A percentile compares a stretch with the other conserved stretches of the same genome.
Conservation (phyloP, 1,140 invertebrate species). For the Anastatus disparis region DNA sequence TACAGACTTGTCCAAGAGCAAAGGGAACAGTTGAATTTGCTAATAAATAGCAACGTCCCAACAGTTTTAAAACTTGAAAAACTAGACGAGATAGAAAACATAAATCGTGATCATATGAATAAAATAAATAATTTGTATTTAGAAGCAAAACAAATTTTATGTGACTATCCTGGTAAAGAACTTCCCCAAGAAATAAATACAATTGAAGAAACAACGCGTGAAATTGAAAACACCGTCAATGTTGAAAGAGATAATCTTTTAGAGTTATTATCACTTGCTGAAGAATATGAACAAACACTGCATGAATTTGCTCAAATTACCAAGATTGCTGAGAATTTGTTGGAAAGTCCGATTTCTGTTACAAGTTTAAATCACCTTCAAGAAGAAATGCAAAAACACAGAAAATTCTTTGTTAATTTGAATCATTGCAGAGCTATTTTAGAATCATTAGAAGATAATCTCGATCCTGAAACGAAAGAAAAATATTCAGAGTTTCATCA, state of each 20-base stretch:
- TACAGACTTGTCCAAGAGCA: constrained; percentile 66
- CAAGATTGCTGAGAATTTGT: constrained; percentile 80
- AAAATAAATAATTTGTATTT: constrained; percentile 67
- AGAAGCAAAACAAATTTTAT: constrained; percentile 68
- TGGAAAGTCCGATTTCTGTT: constrained; percentile 80
- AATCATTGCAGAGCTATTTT: constrained; percentile 86
- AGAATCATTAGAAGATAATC: constrained; percentile 84
- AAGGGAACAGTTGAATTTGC: constrained; percentile 67
- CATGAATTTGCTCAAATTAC: constrained; percentile 87
- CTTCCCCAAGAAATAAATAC: constrained; percentile 75
- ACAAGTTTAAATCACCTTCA: constrained; percentile 80
- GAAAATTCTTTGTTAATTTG: constrained; percentile 88
- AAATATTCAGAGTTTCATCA: constrained; percentile 81
- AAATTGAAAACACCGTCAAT: constrained; percentile 74
- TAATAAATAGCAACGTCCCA: constrained; percentile 71
- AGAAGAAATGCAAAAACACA: constrained; percentile 88
- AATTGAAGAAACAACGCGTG: constrained; percentile 74
- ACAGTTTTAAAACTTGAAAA: constrained; percentile 73
- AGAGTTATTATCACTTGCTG: constrained; percentile 77
- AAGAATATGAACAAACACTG: constrained; percentile 87
- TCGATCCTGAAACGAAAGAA: constrained; percentile 80
- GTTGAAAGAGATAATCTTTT: constrained; percentile 79
- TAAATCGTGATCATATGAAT: constrained; percentile 68
- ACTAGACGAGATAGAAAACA: constrained; percentile 74
- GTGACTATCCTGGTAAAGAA: constrained; percentile 73